Base-by-base conservation (phyloP, 2,797 vertebrate genomes). In the Peromyscus eremicus region DNA sequence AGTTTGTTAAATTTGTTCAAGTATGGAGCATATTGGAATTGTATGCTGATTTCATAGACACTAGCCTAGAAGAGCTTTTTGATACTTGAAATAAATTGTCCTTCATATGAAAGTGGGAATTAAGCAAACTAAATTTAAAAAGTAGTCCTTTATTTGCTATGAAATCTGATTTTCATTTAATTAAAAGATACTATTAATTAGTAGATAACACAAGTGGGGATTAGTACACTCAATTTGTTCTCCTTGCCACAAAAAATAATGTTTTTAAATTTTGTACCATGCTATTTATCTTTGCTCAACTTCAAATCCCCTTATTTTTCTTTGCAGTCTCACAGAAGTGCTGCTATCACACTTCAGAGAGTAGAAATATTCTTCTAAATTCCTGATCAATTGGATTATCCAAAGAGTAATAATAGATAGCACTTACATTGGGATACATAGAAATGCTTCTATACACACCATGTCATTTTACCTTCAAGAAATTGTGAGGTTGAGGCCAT, bases 141-240 rank as follows among this genome's bases (percentile, higher is more conserved):
- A 96, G 86, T 70, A 80, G 86, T 17, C 23, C 68, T 95, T 88
- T 93, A 70, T 97, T 96, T 92, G 29, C 19, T 25, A 37, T 91
- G 40, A 94, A 96, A 97, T 95, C 0, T 46, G 34, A 29, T 79
- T 34, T 85, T 52, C 75, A 52, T 89, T 94, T 94, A 97, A 96
- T 94, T 94, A 85, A 98, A 97, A 97, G 85, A 94, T 79, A 92
- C 86, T 95, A 62, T 87, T 96, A 96, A 96, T 97, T 97, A 93
- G 66, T 96, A 94, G 96, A 96, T 96, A 97, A 87, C 21, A 70
- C 16, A 73, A 91, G 81, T 81, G 71, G 46, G 93, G 89, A 94
- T 94, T 93, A 96, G 64, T 73, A 71, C 3, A 73, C 73, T 83
- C 60, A 88, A 88, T 97, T 96, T 95, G 86, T 91, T 96, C 94